phyloP scores from a whole-genome alignment of 2,797 vertebrate species.

The Arrhamphus sclerolepis region DNA sequence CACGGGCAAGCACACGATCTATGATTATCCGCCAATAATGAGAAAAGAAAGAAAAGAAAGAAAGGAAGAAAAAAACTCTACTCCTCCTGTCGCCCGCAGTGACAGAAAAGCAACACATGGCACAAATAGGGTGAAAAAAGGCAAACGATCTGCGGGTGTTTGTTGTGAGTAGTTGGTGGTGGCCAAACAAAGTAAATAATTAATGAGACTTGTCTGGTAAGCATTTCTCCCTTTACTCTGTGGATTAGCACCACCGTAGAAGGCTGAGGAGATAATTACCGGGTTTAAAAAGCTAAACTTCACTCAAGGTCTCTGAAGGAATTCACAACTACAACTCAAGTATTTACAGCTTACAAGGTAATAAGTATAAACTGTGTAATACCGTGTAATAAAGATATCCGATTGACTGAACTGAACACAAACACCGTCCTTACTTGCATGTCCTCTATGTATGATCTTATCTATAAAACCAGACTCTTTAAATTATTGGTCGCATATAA shows the following conservation, averaged over 20 bases:
- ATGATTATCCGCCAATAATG: slow-evolving; percentile 62
- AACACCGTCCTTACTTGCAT: slow-evolving; percentile 6
- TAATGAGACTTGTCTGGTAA: slow-evolving; percentile 71
- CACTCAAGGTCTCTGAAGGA: slow-evolving; percentile 58
- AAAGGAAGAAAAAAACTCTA: slow-evolving; percentile 11
- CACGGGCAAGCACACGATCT: slow-evolving; percentile 37
- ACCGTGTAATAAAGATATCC: slow-evolving; percentile 15
- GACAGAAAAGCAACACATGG: slow-evolving; percentile 33
- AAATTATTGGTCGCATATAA: slow-evolving; percentile 10
- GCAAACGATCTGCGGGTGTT: slow-evolving; percentile 59
- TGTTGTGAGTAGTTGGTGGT: slow-evolving; percentile 69
- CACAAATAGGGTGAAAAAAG: slow-evolving; percentile 17
- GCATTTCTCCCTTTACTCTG: slow-evolving; percentile 55
- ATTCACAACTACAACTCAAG: slow-evolving; percentile 21
- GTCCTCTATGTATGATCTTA: slow-evolving; percentile 1
- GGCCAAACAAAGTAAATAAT: slow-evolving; percentile 77
- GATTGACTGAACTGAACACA: slow-evolving; percentile 16
- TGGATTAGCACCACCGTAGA: slow-evolving; percentile 64
- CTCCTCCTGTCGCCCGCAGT: slow-evolving; percentile 9
- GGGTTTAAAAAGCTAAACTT: slow-evolving; percentile 61
- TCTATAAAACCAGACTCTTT: slow-evolving; percentile 1
- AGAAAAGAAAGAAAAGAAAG: slow-evolving; percentile 18
- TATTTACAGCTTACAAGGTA: slow-evolving; percentile 26
- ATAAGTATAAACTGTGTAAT: slow-evolving; percentile 17
- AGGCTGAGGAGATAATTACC: slow-evolving; percentile 73